Percentiles rank a stretch among this genome's conserved stretches.
Evolutionary conservation across 1,140 invertebrate species (phyloP).

Genomic region (Drosophila nigromelanica): DNA sequence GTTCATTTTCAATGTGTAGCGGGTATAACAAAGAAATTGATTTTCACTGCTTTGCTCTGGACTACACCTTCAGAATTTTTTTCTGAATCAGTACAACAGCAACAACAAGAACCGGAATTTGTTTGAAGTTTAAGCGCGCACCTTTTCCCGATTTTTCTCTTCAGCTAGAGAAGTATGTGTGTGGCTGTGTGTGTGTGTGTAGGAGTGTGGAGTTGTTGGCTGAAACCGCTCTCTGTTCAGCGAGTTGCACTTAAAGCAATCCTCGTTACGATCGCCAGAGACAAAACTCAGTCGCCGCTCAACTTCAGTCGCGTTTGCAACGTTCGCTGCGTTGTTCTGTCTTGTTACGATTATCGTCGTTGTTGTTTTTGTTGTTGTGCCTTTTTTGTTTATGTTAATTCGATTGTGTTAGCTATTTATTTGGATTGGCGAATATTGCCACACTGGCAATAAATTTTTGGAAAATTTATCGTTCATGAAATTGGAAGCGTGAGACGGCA

Average conservation of each 20-base stretch:
- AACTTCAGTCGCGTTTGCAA: constrained; percentile 57
- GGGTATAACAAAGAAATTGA: constrained; percentile 71
- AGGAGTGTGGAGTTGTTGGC: background rate
- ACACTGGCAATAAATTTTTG: constrained; percentile 68
- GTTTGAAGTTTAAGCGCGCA: constrained; percentile 72
- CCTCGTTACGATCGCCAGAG: constrained; percentile 8
- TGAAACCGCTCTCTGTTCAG: constrained; percentile 1
- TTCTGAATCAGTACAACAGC: constrained; percentile 63
- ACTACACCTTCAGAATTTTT: constrained; percentile 55
- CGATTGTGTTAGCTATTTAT: constrained; percentile 61
- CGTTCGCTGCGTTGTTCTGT: constrained; percentile 4
- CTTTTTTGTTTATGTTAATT: constrained; percentile 74
- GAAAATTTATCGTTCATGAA: constrained; percentile 54
- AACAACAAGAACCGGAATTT: constrained; percentile 68
- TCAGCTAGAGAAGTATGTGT: background rate
- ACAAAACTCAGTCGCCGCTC: constrained; percentile 31
- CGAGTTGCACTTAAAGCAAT: constrained; percentile 21
- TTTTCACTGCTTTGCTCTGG: constrained; percentile 66
- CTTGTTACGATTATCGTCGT: constrained; percentile 13
- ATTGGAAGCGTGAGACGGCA: constrained; percentile 67
- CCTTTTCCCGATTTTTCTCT: constrained; percentile 35
- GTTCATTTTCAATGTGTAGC: no score
- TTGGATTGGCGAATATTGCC: constrained; percentile 51
- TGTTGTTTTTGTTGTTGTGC: constrained; percentile 24
- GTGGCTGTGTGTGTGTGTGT: background rate